Evolutionary conservation across 2,888 invertebrate species (phyloP).

Genomic region (Megamerina dolium): DNA sequence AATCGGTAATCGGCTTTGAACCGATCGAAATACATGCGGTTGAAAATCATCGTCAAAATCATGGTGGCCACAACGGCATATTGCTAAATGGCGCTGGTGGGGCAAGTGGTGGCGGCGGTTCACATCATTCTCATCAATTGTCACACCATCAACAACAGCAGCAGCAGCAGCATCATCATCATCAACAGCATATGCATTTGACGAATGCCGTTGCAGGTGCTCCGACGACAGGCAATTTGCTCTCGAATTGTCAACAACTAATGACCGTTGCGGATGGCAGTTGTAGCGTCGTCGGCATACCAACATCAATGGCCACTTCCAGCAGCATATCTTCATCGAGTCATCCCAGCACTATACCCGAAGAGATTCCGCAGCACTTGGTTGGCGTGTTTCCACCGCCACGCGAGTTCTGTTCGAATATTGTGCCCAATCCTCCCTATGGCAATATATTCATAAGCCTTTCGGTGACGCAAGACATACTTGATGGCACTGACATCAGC

Average conservation of each 20-base stretch:
- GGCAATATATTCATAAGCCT: conserved; percentile 80
- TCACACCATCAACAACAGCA: conserved; percentile 28
- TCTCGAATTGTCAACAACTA: conserved; percentile 30
- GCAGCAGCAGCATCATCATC: conserved; percentile 21
- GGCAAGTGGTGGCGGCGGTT: conserved; percentile 14
- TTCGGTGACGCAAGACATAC: conserved; percentile 66
- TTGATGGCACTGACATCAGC: conserved; percentile 55
- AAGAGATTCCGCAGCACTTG: conserved; percentile 51
- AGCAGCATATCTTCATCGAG: conserved; percentile 17
- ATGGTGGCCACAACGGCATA: conserved; percentile 24
- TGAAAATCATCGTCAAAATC: conserved; percentile 48
- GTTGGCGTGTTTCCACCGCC: conserved; percentile 54
- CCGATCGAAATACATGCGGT: conserved; percentile 58
- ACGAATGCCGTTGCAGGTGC: conserved; percentile 7
- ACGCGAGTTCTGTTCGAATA: conserved; percentile 55
- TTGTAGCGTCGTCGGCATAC: conserved; percentile 42
- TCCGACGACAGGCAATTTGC: conserved; percentile 11
- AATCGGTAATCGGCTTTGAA: conserved; percentile 55
- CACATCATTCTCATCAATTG: conserved; percentile 13
- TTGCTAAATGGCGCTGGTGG: conserved; percentile 20
- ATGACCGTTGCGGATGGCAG: conserved; percentile 41
- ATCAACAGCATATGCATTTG: conserved; percentile 26
- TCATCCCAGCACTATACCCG: conserved; percentile 39
- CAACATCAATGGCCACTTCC: conserved; percentile 32
- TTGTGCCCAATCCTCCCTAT: conserved; percentile 46